Conservation (phyloP, 1,140 invertebrate genomes). For the Patella vulgata region DNA sequence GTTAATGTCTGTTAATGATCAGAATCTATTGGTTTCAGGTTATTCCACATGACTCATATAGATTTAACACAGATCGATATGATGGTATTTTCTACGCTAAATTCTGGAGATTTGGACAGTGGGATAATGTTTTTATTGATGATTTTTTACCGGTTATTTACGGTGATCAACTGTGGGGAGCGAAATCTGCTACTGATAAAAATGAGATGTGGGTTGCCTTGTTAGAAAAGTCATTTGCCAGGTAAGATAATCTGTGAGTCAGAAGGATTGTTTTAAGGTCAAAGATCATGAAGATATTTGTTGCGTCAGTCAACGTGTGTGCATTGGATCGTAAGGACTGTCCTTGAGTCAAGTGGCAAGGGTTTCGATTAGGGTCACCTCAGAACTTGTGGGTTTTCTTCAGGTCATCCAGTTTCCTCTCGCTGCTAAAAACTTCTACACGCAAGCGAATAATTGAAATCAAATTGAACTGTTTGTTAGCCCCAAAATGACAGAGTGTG, state of each 20-base stretch:
- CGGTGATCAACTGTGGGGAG: slow-evolving; percentile 69
- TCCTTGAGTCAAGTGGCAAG: no score
- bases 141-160: slow-evolving; percentile 76
- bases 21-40: slow-evolving; percentile 47
- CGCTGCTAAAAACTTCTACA: no score
- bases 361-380: no score
- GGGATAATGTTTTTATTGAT: slow-evolving; percentile 80
- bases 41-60: slow-evolving; percentile 58
- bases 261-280: no score
- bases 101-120: slow-evolving; percentile 81
- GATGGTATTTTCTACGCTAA: slow-evolving; percentile 73
- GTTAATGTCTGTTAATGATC: neutral
- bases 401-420: no score
- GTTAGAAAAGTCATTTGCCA: slow-evolving; percentile 84
- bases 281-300: no score
- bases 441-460: no score
- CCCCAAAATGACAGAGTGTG: no score
- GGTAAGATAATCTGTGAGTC: slow-evolving; percentile 69
- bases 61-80: slow-evolving; percentile 51
- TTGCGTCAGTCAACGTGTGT: no score
- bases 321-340: no score
- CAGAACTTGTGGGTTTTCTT: no score
- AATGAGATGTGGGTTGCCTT: slow-evolving; percentile 72
- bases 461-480: no score
- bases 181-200: slow-evolving; percentile 54